Evolutionary conservation across 2,888 invertebrate genomes (phyloP), one percentile per base, ranked within the genome.

Genomic region (Drosophila conformis): DNA sequence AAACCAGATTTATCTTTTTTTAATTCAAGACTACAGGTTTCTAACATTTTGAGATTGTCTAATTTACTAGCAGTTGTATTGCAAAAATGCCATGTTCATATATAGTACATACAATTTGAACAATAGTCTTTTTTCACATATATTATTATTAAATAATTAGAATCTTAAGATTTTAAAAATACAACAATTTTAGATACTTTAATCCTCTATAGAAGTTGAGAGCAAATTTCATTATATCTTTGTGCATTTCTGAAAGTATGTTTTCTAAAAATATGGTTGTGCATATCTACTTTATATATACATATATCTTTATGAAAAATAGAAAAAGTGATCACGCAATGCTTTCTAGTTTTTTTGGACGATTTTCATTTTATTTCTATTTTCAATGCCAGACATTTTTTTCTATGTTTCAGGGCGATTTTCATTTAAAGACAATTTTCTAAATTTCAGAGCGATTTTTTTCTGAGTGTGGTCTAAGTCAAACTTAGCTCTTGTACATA

Each of bases 111-210:
- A 5, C 0, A 21, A 42, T 21, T 21, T 21, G 21, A 21, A 21
- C 4, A 21, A 21, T 4, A 1, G 0, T 1, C 7, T 46, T 7
- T 21, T 25, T 1, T 2, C 7, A 13, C 2, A 4, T 46, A 13
- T 21, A 13, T 15, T 21, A 15, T 13, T 25, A 46, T 21, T 3
- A 21, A 42, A 13, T 13, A 3, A 7, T 46, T 46, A 2, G 10
- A 42, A 40, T 11, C 2, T 11, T 42, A 5, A 11, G 21, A 5
- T 25, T 25, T 25, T 25, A 25, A 25, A 25, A 2, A 25, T 25
- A 25, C 25, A 25, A 25, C 25, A 25, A 25, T 25, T 25, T 25
- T 25, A 25, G 25, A 25, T 25, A 25, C 25, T 25, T 25, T 25
- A 25, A 25, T 25, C 21, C 21, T 21, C n/a, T n/a, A 4, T n/a